phyloP scores from a whole-genome alignment of 2,888 invertebrate genomes.

The Eilema depressum region DNA sequence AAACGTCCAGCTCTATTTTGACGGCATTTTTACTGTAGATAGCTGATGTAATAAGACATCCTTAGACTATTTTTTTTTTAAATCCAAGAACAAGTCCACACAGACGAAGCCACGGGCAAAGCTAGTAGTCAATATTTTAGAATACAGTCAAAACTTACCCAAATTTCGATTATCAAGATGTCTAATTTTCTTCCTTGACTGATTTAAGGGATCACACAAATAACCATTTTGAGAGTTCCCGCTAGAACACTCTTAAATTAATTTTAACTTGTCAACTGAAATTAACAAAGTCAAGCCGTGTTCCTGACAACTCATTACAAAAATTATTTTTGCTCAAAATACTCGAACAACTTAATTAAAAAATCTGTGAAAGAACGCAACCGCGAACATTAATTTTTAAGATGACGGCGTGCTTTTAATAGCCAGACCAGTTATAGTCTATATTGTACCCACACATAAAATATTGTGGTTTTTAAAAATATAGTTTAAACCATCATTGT shows the following conservation, averaged over 20 bases:
- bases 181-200: not conserved
- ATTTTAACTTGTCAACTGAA: constrained; percentile 35
- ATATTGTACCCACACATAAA: too few relatives aligned
- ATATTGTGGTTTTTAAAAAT: too few relatives aligned
- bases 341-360: constrained; percentile 28
- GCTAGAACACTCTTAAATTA: constrained; percentile 31
- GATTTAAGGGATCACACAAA: constrained; percentile 10
- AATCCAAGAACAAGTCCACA: too few relatives aligned
- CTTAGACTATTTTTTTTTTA: too few relatives aligned
- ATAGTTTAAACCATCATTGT: too few relatives aligned
- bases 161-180: not conserved
- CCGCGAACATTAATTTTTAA: not conserved
- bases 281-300: constrained; percentile 33
- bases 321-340: constrained; percentile 29
- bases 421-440: not conserved
- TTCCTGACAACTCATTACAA: constrained; percentile 39
- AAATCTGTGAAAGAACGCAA: constrained; percentile 7
- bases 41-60: too few relatives aligned
- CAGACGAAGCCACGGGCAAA: too few relatives aligned
- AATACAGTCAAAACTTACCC: too few relatives aligned
- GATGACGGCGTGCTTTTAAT: not conserved
- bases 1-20: too few relatives aligned
- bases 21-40: too few relatives aligned
- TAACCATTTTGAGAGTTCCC: not conserved
- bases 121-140: too few relatives aligned